Percentiles rank a stretch among this genome's conserved stretches.
Evolutionary conservation across 2,797 vertebrate genomes (phyloP).

Genomic region (Pampus argenteus): DNA sequence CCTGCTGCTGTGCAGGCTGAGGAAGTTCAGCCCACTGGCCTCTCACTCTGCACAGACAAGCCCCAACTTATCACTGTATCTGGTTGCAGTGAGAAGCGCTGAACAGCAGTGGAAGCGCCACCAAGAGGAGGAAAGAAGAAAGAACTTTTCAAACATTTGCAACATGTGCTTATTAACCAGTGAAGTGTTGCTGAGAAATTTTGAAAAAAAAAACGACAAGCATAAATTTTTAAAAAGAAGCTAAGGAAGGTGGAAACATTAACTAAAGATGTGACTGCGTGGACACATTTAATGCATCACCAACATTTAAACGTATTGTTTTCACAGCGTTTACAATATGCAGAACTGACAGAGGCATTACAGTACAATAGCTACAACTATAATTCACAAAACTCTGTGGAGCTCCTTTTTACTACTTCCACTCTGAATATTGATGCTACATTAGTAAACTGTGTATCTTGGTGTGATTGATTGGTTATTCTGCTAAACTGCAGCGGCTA

Average conservation of each 20-base stretch:
- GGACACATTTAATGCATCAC: no score
- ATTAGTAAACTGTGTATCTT: no score
- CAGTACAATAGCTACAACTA: background rate
- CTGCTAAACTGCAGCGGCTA: background rate
- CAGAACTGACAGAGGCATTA: background rate
- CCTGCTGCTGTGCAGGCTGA: constrained; percentile 39
- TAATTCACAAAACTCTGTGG: background rate
- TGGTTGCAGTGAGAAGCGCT: constrained; percentile 58
- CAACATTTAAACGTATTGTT: no score
- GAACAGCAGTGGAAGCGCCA: constrained; percentile 30
- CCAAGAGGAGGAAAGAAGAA: constrained; percentile 34
- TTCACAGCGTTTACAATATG: no score
- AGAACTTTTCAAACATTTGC: background rate
- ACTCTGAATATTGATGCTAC: background rate
- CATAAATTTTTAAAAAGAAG: background rate
- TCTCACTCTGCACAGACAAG: constrained; percentile 54
- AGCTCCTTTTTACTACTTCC: background rate
- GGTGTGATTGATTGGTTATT: no score
- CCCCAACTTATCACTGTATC: constrained; percentile 61
- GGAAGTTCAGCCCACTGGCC: constrained; percentile 57
- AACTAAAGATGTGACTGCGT: background rate
- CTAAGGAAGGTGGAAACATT: background rate
- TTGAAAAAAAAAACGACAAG: background rate
- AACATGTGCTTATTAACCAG: background rate
- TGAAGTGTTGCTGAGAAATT: background rate